These are phyloP conservation scores for Alectoris magna DNA, from an alignment of 2,797 vertebrate species.

Conservation along the genomic window DNA sequence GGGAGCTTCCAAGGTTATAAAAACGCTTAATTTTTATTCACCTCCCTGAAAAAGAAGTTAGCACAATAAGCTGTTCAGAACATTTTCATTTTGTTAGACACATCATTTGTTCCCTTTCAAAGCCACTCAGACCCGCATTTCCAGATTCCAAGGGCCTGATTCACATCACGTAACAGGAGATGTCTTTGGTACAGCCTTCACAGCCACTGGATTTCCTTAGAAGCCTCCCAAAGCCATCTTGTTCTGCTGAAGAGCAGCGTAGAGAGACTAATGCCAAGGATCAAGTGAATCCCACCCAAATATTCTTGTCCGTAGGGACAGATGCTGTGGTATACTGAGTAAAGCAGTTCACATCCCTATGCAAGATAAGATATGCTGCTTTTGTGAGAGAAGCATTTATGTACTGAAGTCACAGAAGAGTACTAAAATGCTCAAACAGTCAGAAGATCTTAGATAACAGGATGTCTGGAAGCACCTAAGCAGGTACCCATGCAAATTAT, in stretches of 20 bases:
- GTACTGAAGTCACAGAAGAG: not conserved
- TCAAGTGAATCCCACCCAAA: not conserved
- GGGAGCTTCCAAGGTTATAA: conserved; percentile 1
- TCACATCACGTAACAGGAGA: not conserved
- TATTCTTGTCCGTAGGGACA: not conserved
- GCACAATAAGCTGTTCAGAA: not conserved
- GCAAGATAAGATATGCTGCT: not conserved
- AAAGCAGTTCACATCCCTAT: not conserved
- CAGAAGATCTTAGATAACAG: not conserved
- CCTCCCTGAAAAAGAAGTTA: not conserved
- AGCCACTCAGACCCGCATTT: not conserved
- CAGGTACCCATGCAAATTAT: not conserved
- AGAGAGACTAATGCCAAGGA: not conserved
- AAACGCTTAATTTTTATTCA: not conserved
- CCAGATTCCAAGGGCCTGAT: not conserved
- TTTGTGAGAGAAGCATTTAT: not conserved
- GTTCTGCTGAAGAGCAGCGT: not conserved
- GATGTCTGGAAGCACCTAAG: not conserved
- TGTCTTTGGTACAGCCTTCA: not conserved
- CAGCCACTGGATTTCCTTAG: not conserved
- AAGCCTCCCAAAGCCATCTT: not conserved
- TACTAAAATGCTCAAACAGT: conserved; percentile 15
- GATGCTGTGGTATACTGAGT: not conserved
- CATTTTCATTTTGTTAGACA: conserved; percentile 19
- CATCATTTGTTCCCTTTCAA: conserved; percentile 26